Evolutionary conservation across 2,797 vertebrate species (phyloP).

Genomic region (Prunella strophiata): DNA sequence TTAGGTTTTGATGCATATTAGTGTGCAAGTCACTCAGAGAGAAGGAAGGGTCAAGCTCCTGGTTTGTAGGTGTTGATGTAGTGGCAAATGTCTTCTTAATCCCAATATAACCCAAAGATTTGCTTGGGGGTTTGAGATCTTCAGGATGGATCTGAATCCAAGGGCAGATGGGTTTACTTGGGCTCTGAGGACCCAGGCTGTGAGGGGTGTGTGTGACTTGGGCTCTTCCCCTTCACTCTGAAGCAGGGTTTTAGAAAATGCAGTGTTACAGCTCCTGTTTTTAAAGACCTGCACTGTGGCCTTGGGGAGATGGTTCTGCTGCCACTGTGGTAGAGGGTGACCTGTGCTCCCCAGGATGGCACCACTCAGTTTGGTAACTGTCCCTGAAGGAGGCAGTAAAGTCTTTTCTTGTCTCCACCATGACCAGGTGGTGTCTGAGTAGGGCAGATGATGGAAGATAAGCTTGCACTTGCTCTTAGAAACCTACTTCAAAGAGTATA

Average conservation of each 20-base stretch:
- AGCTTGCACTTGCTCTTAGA: not conserved
- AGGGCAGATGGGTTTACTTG: not conserved
- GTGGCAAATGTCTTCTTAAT: not conserved
- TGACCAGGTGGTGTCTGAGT: not conserved
- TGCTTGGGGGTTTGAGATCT: not conserved
- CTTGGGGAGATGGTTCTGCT: not conserved
- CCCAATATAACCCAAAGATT: not conserved
- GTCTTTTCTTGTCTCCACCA: not conserved
- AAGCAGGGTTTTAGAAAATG: not conserved
- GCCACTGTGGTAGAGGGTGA: not conserved
- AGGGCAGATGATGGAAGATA: not conserved
- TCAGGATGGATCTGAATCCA: not conserved
- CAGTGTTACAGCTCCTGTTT: fast-evolving
- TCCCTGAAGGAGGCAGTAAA: not conserved
- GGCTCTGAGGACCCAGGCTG: not conserved
- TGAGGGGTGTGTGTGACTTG: not conserved
- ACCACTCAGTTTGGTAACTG: fast-evolving
- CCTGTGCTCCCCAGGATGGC: not conserved
- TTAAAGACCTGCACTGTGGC: not conserved
- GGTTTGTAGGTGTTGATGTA: not conserved
- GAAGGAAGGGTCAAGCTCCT: not conserved
- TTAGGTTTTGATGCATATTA: not conserved
- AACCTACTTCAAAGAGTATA: not conserved
- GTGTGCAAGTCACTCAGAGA: not conserved
- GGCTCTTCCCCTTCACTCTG: not conserved